Evolutionary conservation across 2,888 invertebrate genomes (phyloP), one percentile per base, ranked within the genome.

Genomic region (Pelosia muscerda): DNA sequence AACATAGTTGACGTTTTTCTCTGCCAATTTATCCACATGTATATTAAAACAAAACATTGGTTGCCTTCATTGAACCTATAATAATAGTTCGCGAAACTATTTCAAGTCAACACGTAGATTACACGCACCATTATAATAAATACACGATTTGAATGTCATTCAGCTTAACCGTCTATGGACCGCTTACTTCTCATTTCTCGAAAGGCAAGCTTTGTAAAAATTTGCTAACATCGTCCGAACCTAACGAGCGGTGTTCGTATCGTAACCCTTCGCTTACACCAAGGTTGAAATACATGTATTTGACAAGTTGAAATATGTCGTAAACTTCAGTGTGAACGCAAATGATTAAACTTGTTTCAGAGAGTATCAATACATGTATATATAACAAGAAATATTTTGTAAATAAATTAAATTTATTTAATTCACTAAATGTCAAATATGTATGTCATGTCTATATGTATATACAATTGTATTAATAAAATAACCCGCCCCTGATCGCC

Each of bases 181-280:
- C 2, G 23, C 25, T 53, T 56, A 63, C 34, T 38, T 22, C 23
- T 23, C n/a, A 53, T 22, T 26, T 13, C 31, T 23, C 11, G 53
- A 15, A 23, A 54, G 55, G 34, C 34, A 25, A 55, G 63, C 55
- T 25, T 54, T 22, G 31, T 55, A 63, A 26, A 42, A 15, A 63
- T 53, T 34, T 34, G 34, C 34, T 55, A 34, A 10, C 55, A 34
- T 63, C n/a, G 49, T n/a, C 42, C 62, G 15, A 53, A 61, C 53
- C 38, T 28, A 49, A n/a, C 49, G 49, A 49, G 49, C n/a, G 49
- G 9, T n/a, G 19, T n/a, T n/a, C n/a, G 23, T 55, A 23, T 23
- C n/a, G 54, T 25, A 22, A 22, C 54, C 54, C 23, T 11, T 23
- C 42, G n/a, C n/a, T n/a, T n/a, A n/a, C n/a, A n/a, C n/a, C n/a